Conservation (phyloP, 64 coral and sea anemone species). For the Trachythela sp. region DNA sequence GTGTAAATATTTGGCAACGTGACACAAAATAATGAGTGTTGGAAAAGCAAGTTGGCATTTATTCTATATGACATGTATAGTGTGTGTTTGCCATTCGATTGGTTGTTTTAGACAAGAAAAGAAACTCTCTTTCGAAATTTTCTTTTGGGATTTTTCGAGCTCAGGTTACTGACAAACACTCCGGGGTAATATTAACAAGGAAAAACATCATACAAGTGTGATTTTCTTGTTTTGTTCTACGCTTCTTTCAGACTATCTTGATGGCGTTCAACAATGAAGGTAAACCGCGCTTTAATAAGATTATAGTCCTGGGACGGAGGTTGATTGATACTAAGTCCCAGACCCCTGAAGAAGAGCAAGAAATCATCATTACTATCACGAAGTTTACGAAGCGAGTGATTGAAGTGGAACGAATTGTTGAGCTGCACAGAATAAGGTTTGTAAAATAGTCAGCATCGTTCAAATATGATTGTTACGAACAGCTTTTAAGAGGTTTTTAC, state of each 20-base stretch:
- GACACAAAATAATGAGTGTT: no score
- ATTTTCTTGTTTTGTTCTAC: not conserved
- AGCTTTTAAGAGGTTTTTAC: no score
- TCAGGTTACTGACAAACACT: no score
- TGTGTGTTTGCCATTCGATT: no score
- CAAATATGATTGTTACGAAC: not conserved
- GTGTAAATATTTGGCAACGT: no score
- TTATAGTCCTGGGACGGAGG: not conserved
- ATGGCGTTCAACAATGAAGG: not conserved
- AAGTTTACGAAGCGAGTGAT: not conserved
- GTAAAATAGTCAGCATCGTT: not conserved
- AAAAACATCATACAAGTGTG: no score
- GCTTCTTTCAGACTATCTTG: not conserved
- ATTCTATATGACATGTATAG: no score
- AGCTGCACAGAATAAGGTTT: not conserved
- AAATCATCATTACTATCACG: not conserved
- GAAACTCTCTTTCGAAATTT: no score
- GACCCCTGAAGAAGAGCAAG: not conserved
- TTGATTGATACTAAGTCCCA: not conserved
- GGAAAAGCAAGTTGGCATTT: no score
- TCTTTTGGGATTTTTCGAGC: no score
- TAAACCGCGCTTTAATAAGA: not conserved
- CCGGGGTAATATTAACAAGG: no score
- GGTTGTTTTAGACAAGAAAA: no score
- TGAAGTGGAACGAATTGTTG: not conserved